Evolutionary conservation across 2,797 vertebrate genomes (phyloP), one percentile per base, ranked within the genome.

Genomic region (Hyperoplus lanceolatus): DNA sequence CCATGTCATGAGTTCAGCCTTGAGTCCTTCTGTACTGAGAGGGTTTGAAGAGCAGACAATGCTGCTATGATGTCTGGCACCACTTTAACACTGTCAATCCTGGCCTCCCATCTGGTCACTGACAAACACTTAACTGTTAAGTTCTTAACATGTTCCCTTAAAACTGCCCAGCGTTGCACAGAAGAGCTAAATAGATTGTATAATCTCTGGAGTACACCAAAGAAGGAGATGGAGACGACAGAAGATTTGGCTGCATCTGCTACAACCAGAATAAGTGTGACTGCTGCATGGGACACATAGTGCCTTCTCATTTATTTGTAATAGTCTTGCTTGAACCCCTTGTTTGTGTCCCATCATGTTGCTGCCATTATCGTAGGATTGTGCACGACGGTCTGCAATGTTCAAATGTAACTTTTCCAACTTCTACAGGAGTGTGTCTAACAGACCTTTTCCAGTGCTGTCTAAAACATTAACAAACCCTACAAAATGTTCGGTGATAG

Each of bases 121-220:
- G 77, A 83, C 49, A 79, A 48, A 46, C 57, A 21, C 78, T 84
- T 82, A 4, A 77, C 13, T 10, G 70, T 84, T 5, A 75, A 10
- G 0, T 77, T 42, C 18, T 80, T 79, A 5, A 87, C 80, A 73
- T 89, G 83, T 56, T 87, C 4, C 49, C 72, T 7, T 49, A 87
- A 29, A 48, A 83, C 39, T 75, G 72, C 50, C 82, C 75, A 87
- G 68, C 49, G 36, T 59, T 83, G 77, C 10, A 77, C 71, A 64
- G 83, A 87, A 3, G 68, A 85, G 51, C 77, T 87, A 16, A 86
- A 91, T 6, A 81, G 43, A 43, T 78, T 87, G 56, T 85, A 82
- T 4, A 87, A 11, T 51, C 64, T 63, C 29, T 85, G 72, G 1
- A 83, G 43, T 42, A 75, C 21, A 53, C 73, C 60, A 70, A 82